A percentile compares a stretch with the other conserved stretches of the same genome.
phyloP scores from a whole-genome alignment of 35 echinoderm and acorn worm genomes.

The Amphiura filiformis region DNA sequence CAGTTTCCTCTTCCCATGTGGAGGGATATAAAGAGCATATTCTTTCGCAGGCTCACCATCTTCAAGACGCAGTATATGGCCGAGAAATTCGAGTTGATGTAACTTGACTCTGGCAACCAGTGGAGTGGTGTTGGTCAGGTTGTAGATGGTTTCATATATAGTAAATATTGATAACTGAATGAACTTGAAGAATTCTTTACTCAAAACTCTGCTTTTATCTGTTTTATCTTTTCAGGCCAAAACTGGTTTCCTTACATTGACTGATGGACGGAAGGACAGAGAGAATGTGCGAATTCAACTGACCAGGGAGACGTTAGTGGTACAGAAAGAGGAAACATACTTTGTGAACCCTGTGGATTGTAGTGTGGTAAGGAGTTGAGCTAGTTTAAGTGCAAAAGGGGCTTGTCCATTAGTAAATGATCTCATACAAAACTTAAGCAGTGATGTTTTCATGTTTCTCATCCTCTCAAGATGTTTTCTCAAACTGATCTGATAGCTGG shows the following conservation, averaged over 20 bases:
- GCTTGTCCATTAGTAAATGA: not conserved
- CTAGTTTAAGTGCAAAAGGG: not conserved
- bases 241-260: constrained; percentile 83
- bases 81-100: no score
- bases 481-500: not conserved
- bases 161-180: no score
- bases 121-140: no score
- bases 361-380: constrained; percentile 17
- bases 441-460: not conserved
- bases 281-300: constrained; percentile 84
- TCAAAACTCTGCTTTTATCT: no score
- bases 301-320: constrained; percentile 65
- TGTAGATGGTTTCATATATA: no score
- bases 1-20: no score
- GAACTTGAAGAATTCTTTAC: no score
- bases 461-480: no score
- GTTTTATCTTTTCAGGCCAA: constrained; percentile 67
- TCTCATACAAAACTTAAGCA: not conserved
- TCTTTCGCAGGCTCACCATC: no score
- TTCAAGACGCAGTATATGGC: no score
- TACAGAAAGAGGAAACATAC: constrained; percentile 85
- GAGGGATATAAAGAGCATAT: no score
- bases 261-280: constrained; percentile 51
- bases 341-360: constrained; percentile 80
- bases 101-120: no score